Evolutionary conservation across 2,888 invertebrate genomes (phyloP).

Genomic region (Aporophyla lueneburgensis): DNA sequence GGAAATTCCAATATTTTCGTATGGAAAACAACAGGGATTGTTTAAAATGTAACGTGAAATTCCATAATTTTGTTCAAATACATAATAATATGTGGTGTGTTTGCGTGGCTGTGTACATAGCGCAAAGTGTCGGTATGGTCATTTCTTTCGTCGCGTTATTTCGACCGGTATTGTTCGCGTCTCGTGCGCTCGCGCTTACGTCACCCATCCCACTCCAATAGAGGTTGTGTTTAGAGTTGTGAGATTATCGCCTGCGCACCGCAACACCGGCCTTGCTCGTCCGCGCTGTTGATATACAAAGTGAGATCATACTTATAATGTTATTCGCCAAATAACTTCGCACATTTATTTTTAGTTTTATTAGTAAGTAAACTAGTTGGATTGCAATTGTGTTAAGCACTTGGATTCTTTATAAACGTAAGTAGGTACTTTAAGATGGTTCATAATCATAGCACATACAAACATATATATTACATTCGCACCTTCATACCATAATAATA

Average conservation of each 20-base stretch:
- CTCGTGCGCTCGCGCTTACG: slow-evolving; percentile 78
- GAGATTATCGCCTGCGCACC: slow-evolving; percentile 81
- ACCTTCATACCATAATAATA: slow-evolving; percentile 7
- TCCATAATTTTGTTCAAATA: slow-evolving; percentile 37
- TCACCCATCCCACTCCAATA: slow-evolving; percentile 78
- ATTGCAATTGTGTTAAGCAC: slow-evolving; percentile 33
- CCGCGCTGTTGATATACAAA: slow-evolving; percentile 78
- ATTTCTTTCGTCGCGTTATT: slow-evolving; percentile 60
- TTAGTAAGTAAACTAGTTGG: slow-evolving; percentile 48
- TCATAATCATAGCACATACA: slow-evolving; percentile 12
- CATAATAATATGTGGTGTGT: slow-evolving; percentile 15
- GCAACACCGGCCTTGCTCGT: slow-evolving; percentile 82
- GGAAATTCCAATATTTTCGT: slow-evolving; percentile 53
- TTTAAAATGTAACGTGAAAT: slow-evolving; percentile 40
- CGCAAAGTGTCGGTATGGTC: slow-evolving; percentile 43
- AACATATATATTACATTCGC: slow-evolving; percentile 19
- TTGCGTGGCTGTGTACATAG: slow-evolving; percentile 45
- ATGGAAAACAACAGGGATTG: slow-evolving; percentile 32
- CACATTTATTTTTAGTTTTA: slow-evolving; percentile 64
- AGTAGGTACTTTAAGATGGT: slow-evolving; percentile 23
- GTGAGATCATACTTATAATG: slow-evolving; percentile 85
- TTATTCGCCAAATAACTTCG: slow-evolving; percentile 71
- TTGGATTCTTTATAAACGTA: slow-evolving; percentile 29
- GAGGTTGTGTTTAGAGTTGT: slow-evolving; percentile 73
- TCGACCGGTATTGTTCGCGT: slow-evolving; percentile 65